Evolutionary conservation across 1,140 invertebrate species (phyloP), one percentile per base, ranked within the genome.

Genomic region (Manduca sexta): DNA sequence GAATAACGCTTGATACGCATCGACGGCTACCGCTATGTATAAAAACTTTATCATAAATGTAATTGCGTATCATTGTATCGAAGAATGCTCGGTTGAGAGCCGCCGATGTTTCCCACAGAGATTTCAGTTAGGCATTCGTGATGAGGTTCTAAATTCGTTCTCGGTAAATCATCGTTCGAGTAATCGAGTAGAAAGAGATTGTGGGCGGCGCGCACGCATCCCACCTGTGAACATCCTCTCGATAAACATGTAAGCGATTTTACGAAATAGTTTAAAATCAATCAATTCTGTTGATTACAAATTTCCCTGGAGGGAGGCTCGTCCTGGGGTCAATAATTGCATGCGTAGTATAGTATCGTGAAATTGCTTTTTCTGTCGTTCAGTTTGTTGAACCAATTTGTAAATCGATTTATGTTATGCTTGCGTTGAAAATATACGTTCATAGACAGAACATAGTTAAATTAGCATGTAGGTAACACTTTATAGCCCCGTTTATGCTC

Each of bases 401-500:
- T 54, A 56, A 64, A 73, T 81, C 77, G 73, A 69, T 66, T 82
- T 65, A 63, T 63, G 71, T 63, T 77, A 78, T 74, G 67, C 78
- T 74, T 74, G 65, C 71, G 71, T 12, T 12, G 33, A 35, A n/a
- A 35, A 1, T 35, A 35, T 7, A 63, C 64, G 51, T 69, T 52
- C 49, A 51, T 53, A 56, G 46, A 68, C 70, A 73, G 73, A 61
- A 74, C 60, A 65, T 76, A 76, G 69, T 56, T 65, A 74, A 76
- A 85, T 85, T 83, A 84, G 79, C 79, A 84, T 84, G 79, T 80
- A 65, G 73, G 69, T 80, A 79, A 76, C 76, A 67, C 58, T 70
- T 76, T 76, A 83, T 79, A 68, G 66, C 60, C 73, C 64, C 57
- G 47, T 72, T 79, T 80, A 54, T 56, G 81, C 81, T 85, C 81